Percentiles rank a stretch among this genome's conserved stretches.
Conservation (phyloP, 2,113 vertebrate genomes). For the Labrus mixtus region DNA sequence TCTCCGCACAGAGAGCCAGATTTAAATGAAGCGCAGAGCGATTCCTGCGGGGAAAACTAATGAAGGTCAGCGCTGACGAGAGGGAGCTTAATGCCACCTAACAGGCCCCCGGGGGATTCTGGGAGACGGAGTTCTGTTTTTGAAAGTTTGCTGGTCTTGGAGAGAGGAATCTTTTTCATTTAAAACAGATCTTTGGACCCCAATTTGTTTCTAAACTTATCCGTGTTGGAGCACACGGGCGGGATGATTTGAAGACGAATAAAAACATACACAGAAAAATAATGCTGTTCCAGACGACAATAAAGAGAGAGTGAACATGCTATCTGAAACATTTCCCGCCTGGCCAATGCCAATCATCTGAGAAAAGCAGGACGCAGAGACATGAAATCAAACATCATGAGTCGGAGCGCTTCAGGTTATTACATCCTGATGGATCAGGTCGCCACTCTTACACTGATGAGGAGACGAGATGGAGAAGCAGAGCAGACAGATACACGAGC, state of each 20-base stretch:
- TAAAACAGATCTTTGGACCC: not conserved
- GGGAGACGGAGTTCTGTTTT: constrained; percentile 19
- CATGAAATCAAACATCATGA: not conserved
- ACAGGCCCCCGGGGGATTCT: constrained; percentile 34
- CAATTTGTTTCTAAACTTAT: not conserved
- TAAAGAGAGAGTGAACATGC: not conserved
- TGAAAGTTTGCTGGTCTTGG: no score
- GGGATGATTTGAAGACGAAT: not conserved
- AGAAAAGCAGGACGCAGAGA: not conserved
- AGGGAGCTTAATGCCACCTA: constrained; percentile 32
- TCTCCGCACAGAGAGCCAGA: not conserved
- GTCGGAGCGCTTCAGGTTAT: constrained; percentile 16
- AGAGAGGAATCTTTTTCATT: not conserved
- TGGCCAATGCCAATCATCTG: not conserved
- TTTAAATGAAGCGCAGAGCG: not conserved
- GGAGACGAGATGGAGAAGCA: not conserved
- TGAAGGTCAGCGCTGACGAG: constrained; percentile 28
- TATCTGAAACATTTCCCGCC: not conserved
- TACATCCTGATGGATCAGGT: not conserved
- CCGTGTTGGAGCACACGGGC: no score
- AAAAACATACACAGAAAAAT: not conserved
- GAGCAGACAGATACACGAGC: not conserved
- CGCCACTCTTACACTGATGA: no score
- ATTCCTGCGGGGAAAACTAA: constrained; percentile 6
- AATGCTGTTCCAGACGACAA: not conserved